Conservation (phyloP, 2,888 invertebrate genomes). For the Bedellia somnulentella region DNA sequence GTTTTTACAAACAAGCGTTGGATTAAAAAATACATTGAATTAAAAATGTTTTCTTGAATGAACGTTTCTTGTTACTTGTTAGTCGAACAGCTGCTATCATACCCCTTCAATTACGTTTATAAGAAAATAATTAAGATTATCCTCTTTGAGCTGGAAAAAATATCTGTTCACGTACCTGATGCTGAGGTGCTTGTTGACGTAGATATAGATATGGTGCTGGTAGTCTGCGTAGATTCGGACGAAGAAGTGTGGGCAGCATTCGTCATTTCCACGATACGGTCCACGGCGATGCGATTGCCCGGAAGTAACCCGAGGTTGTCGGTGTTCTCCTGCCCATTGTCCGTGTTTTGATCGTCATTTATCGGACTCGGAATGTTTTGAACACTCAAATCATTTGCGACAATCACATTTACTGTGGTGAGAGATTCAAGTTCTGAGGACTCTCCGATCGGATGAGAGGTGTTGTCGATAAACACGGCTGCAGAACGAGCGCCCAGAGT, state of each 20-base stretch:
- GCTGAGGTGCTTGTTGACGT: constrained; percentile 37
- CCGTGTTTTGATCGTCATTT: constrained; percentile 2
- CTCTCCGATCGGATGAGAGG: constrained; percentile 24
- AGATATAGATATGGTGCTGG: constrained; percentile 25
- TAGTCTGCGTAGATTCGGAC: constrained; percentile 18
- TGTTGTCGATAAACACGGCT: constrained; percentile 49
- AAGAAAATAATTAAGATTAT: too few species aligned
- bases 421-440: constrained; percentile 41
- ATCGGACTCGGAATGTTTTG: constrained; percentile 13
- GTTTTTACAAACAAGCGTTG: too few species aligned
- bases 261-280: constrained; percentile 40
- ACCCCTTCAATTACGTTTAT: too few species aligned
- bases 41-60: too few species aligned
- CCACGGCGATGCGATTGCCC: constrained; percentile 38
- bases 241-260: constrained; percentile 20
- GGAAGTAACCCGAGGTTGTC: constrained; percentile 27
- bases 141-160: too few species aligned
- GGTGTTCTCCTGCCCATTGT: constrained; percentile 17
- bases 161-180: too few species aligned
- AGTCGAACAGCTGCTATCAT: too few species aligned
- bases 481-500: constrained; percentile 48
- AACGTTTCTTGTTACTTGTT: too few species aligned
- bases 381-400: constrained; percentile 34
- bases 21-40: too few species aligned
- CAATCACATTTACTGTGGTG: constrained; percentile 52